Base-by-base conservation (phyloP, 2,888 invertebrate species). In the Trichacis sp. region DNA sequence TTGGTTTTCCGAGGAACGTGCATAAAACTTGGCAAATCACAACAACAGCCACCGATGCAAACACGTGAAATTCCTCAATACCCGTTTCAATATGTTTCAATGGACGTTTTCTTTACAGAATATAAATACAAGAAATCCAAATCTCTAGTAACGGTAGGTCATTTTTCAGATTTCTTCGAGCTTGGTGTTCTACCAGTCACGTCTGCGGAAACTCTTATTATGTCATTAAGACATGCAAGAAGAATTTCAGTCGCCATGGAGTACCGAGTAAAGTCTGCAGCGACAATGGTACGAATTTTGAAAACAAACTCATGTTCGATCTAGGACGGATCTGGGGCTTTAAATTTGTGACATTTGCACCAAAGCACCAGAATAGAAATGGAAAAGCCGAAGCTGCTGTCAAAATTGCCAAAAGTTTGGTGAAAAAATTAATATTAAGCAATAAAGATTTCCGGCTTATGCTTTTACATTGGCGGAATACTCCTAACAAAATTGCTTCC, bases 381-480 rank as follows among this genome's bases (percentile, higher is more conserved):
- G 40, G n/a, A n/a, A n/a, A n/a, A n/a, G n/a, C n/a, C n/a, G n/a
- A n/a, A n/a, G n/a, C n/a, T n/a, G n/a, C n/a, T n/a, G n/a, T n/a
- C n/a, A n/a, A n/a, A n/a, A n/a, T n/a, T n/a, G n/a, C n/a, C n/a
- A n/a, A n/a, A n/a, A 59, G 52, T n/a, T 15, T 70, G 6, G 18
- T 70, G 5, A 57, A 63, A 29, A 68, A 68, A 19, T 36, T 43
- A 0, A 43, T 46, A 5, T 6, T 19, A 17, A 58, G 61, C 14
- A 14, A 40, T 1, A 61, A 61, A 48, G 71, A 73, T 30, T 20
- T 57, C 0, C 51, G 69, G 40, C 29, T 53, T 18, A 51, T 63
- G 1, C 15, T 73, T 1, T 18, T 73, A 6, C 67, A 70, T 14
- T 70, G 53, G 29, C 45, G 64, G 9, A 72, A 70, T 15, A n/a